phyloP scores from a whole-genome alignment of 2,797 vertebrate genomes.

The Phalanger gymnotis region DNA sequence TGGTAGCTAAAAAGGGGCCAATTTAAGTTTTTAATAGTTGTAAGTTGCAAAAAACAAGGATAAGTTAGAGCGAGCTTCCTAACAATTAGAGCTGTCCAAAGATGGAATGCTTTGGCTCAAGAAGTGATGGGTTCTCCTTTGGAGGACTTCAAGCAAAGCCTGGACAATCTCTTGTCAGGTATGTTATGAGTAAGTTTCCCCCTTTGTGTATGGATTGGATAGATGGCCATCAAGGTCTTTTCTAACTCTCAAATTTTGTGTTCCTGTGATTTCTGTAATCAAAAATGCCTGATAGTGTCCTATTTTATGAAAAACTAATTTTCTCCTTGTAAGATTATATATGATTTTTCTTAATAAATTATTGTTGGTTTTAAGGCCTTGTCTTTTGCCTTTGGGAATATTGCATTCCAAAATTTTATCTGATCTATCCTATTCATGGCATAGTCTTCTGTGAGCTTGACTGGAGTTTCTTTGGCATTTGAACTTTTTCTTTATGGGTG shows the following conservation, averaged over 20 bases:
- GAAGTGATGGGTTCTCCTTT: neutral
- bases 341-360: neutral
- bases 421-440: too few relatives aligned
- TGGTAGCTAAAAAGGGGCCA: neutral
- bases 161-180: neutral
- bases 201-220: neutral
- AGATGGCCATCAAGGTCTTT: too few relatives aligned
- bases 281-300: neutral
- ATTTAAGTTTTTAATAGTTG: neutral
- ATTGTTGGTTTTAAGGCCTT: too few relatives aligned
- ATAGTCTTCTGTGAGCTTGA: too few relatives aligned
- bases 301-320: neutral
- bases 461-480: too few relatives aligned
- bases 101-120: neutral
- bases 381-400: too few relatives aligned
- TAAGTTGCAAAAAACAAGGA: neutral
- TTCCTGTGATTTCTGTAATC: neutral
- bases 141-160: neutral
- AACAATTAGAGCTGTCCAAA: neutral
- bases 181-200: neutral
- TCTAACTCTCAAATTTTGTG: neutral
- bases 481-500: too few relatives aligned
- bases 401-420: too few relatives aligned
- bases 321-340: neutral
- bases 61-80: neutral